Conservation (phyloP, 2,888 invertebrate species). For the Petrophora chlorosata region DNA sequence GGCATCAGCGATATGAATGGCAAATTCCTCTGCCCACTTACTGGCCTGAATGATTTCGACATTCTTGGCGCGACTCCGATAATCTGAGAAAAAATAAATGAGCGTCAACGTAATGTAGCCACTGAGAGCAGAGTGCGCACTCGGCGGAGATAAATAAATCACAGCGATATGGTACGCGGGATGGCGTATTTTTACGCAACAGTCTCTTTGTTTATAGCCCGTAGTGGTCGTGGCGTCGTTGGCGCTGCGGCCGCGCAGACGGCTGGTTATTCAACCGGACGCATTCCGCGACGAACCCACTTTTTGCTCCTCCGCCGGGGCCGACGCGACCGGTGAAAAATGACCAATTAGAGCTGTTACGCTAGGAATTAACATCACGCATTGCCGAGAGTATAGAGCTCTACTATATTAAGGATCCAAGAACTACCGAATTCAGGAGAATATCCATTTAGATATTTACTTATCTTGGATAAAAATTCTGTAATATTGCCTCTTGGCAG, state of each 20-base stretch:
- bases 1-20: slow-evolving; percentile 76
- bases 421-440: neutral
- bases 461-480: slow-evolving; percentile 32
- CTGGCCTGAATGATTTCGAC: slow-evolving; percentile 83
- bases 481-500: slow-evolving; percentile 49
- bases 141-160: slow-evolving; percentile 70
- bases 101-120: slow-evolving; percentile 72
- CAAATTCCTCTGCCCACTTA: slow-evolving; percentile 80
- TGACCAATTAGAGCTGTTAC: slow-evolving; percentile 78
- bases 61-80: slow-evolving; percentile 82
- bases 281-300: slow-evolving; percentile 79
- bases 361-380: slow-evolving; percentile 71
- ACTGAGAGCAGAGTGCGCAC: slow-evolving; percentile 63
- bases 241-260: slow-evolving; percentile 53
- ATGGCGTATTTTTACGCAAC: slow-evolving; percentile 82
- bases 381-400: slow-evolving; percentile 50
- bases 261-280: slow-evolving; percentile 81
- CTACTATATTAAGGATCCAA: neutral
- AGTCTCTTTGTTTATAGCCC: slow-evolving; percentile 75
- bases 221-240: slow-evolving; percentile 44
- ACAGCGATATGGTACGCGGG: slow-evolving; percentile 63
- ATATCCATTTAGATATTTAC: neutral
- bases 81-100: slow-evolving; percentile 77
- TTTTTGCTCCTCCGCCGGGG: slow-evolving; percentile 71
- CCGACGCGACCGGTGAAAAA: slow-evolving; percentile 55